phyloP scores from a whole-genome alignment of 2,113 vertebrate species.

The Gambusia holbrooki region DNA sequence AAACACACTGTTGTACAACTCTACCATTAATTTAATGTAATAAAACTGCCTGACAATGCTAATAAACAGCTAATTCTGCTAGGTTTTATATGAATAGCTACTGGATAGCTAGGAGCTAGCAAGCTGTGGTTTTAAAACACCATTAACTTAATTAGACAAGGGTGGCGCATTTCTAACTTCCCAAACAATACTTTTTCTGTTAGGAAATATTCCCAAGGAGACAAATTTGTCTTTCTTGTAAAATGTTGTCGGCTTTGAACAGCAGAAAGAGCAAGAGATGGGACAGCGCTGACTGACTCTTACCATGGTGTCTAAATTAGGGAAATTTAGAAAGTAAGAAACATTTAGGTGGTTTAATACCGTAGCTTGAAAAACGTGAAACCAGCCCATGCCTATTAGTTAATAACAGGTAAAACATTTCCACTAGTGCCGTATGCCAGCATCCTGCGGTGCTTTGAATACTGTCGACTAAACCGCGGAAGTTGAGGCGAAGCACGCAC shows the following conservation, averaged over 20 bases:
- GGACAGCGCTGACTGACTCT: neutral
- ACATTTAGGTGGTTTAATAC: neutral
- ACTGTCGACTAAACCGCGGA: constrained; percentile 36
- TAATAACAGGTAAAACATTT: neutral
- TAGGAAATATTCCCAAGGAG: too few species aligned
- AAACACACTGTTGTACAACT: too few species aligned
- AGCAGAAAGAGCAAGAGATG: neutral
- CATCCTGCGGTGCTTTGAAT: constrained; percentile 12
- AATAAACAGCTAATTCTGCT: neutral
- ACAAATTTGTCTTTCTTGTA: too few species aligned
- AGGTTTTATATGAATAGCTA: neutral
- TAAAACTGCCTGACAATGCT: neutral
- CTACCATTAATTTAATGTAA: too few species aligned
- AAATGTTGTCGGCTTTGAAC: neutral
- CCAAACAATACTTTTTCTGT: neutral
- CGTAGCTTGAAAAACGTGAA: neutral
- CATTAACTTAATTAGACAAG: too few species aligned
- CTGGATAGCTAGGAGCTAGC: neutral
- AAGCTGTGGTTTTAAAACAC: neutral
- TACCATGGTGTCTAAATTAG: too few species aligned
- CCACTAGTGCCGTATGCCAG: constrained; percentile 14
- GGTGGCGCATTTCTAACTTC: neutral
- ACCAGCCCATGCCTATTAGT: neutral
- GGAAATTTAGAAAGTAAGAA: too few species aligned
- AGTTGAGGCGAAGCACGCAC: constrained; percentile 2